These are phyloP conservation scores for Apodemia mormo DNA, from an alignment of 2,888 invertebrate genomes.

Conservation along the genomic window DNA sequence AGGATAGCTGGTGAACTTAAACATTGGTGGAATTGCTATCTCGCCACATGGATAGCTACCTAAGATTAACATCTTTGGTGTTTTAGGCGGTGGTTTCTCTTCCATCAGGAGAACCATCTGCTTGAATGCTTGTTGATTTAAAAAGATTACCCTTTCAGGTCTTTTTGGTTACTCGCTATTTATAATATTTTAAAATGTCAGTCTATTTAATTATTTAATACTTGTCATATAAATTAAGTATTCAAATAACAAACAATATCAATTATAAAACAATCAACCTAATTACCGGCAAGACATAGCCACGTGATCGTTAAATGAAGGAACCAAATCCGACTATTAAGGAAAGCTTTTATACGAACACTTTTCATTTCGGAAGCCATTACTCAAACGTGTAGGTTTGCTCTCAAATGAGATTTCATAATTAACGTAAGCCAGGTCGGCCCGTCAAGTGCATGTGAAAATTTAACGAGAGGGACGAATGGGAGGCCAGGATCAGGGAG, in stretches of 20 bases:
- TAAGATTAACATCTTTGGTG: too few species aligned
- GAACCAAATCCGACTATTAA: constrained; percentile 41
- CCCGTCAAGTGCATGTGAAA: constrained; percentile 80
- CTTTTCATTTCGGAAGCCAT: constrained; percentile 68
- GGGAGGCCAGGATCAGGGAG: constrained; percentile 50
- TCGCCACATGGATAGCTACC: too few species aligned
- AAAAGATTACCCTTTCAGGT: too few species aligned
- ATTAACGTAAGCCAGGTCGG: constrained; percentile 77
- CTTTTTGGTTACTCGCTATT: too few species aligned
- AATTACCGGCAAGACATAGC: constrained; percentile 9
- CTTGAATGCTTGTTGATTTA: too few species aligned
- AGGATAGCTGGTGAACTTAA: too few species aligned
- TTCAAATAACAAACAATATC: background rate
- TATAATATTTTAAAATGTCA: background rate
- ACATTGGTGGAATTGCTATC: too few species aligned
- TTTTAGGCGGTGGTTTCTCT: too few species aligned
- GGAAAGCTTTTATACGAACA: constrained; percentile 63
- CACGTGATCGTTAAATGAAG: constrained; percentile 19
- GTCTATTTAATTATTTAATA: background rate
- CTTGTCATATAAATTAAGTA: background rate
- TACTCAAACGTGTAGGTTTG: constrained; percentile 73
- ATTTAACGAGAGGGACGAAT: constrained; percentile 71
- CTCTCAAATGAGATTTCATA: constrained; percentile 79
- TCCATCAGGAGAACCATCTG: too few species aligned
- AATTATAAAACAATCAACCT: constrained; percentile 8